Base-by-base conservation (phyloP, 2,888 invertebrate genomes). In the Hirudinaria manillensis region DNA sequence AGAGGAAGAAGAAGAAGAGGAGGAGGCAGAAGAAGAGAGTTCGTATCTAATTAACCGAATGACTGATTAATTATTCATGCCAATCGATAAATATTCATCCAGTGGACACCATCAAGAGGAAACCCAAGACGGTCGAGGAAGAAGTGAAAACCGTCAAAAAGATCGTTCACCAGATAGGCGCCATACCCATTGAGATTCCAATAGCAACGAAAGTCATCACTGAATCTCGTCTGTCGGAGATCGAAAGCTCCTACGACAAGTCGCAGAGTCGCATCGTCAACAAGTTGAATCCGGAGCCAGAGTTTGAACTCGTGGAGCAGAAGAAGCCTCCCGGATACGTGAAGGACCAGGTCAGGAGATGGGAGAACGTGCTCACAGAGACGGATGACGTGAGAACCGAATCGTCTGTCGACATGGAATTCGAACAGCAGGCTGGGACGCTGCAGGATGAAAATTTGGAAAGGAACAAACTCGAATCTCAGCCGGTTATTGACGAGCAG, bases 241-340 rank as follows among this genome's bases (percentile, higher is more conserved):
- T 73, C 16, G 73, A 73, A 36, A 29, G 65, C 7, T 29, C 34
- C 4, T 56, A 56, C 32, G 56, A 73, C 13, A 73, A 61, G 24
- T 16, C 61, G 0, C 36, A 61, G 21, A 36, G 32, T 34, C 61
- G 29, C 21, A n/a, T 34, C 24, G 73, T 73, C n/a, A 73, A 73
- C 32, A 73, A 61, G 19, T 24, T 73, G 38, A 73, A 73, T 55
- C 73, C 73, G 1, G 73, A 73, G 38, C 27, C 55, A 21, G 73
- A 73, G 29, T 24, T 24, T 24, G 73, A 73, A 45, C 38, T 34
- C 24, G 36, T 61, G 24, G 55, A 73, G 34, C 53, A 56, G 73
- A 73, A 73, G 65, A 73, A 73, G 34, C 65, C 73, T 3, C 73
- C 73, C 21, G 73, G 73, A 0, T 73, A 73, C 65, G 73, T 73